A percentile compares a stretch with the other conserved stretches of the same genome.
phyloP scores from a whole-genome alignment of 2,888 invertebrate genomes.

The Melanotus villosus region DNA sequence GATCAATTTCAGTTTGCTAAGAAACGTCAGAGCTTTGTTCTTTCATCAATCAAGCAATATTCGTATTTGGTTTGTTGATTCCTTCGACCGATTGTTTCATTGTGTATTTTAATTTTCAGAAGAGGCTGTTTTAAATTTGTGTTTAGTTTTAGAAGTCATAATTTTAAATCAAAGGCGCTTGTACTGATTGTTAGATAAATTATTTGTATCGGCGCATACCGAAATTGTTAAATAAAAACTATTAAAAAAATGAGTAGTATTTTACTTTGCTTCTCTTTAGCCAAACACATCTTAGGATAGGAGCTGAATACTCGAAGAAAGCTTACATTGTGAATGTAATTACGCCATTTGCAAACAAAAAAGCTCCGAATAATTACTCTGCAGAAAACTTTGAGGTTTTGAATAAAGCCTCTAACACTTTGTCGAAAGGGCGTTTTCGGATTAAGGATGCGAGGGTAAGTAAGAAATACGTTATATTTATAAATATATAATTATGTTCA shows the following conservation, averaged over 20 bases:
- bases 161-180: neutral
- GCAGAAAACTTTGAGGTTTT: neutral
- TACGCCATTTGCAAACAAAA: neutral
- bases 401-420: too few species aligned
- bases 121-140: neutral
- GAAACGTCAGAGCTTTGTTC: neutral
- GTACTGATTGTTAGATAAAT: conserved; percentile 7
- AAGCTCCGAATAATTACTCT: neutral
- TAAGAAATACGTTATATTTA: conserved; percentile 42
- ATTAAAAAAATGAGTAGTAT: neutral
- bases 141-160: neutral
- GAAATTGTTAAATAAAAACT: conserved; percentile 31
- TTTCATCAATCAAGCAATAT: neutral
- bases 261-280: conserved; percentile 3
- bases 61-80: neutral
- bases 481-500: conserved; percentile 46
- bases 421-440: too few species aligned
- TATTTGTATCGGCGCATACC: neutral
- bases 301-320: neutral
- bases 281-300: neutral
- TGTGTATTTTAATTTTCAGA: neutral
- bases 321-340: neutral
- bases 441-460: too few species aligned
- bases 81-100: neutral
- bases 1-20: neutral